Evolutionary conservation across 2,888 invertebrate genomes (phyloP), one percentile per base, ranked within the genome.

Genomic region (Cheilosia variabilis): DNA sequence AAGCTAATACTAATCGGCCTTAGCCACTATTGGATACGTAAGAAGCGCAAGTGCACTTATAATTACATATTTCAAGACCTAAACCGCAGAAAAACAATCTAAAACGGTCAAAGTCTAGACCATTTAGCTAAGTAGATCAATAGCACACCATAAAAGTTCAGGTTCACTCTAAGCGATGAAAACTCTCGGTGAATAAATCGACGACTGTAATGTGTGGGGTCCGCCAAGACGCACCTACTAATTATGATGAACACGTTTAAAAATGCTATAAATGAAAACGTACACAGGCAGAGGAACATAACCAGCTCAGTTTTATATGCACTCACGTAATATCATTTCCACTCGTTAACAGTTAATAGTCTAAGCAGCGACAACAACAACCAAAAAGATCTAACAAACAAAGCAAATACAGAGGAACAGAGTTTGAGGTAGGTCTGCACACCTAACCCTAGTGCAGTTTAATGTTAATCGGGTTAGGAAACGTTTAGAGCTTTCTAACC

Each of bases 1-100:
- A 73, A 45, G 31, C 15, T 72, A 43, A 52, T 43, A 27, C 0
- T 45, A 50, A 37, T 71, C 24, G 37, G 24, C 34, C 6, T 47
- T 57, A 31, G 47, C 47, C 22, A 22, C 19, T n/a, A 37, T 4
- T 4, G 47, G 34, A 34, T 13, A 22, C 37, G 19, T 19, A 13
- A 37, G 17, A 37, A 57, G 4, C 4, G 22, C 34, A 43, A 15
- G 7, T 58, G 17, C 19, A 34, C 17, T 5, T 37, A 13, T 47
- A 9, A 17, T 45, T 45, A 45, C 7, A 45, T 45, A 45, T 5
- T 17, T 45, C 17, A 1, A 45, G 5, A 17, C n/a, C 5, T 6
- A 17, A 17, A n/a, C 7, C 17, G n/a, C 1, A 6, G 27, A 45
- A 43, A 45, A 17, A 45, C 45, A n/a, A 2, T 31, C 31, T 31